Conservation (phyloP, 2,888 invertebrate species). For the Ormyrus pomaceus region DNA sequence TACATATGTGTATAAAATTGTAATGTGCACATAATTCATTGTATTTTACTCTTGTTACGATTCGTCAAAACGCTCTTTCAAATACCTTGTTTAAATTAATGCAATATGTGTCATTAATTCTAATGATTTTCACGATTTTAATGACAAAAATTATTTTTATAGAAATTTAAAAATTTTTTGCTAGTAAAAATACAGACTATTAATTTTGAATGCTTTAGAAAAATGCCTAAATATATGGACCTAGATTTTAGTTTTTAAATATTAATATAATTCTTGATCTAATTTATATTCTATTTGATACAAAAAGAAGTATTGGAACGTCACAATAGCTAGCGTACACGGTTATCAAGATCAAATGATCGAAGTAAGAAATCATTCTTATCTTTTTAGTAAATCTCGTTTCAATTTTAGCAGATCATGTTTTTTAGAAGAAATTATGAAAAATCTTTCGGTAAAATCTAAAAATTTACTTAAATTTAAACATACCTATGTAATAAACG, state of each 20-base stretch:
- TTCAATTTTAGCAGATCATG: conserved; percentile 24
- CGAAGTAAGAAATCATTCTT: conserved; percentile 19
- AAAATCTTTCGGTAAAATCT: conserved; percentile 18
- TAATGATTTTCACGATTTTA: conserved; percentile 21
- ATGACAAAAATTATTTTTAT: conserved; percentile 24
- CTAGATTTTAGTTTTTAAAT: conserved; percentile 3
- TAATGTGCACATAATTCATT: conserved; percentile 19
- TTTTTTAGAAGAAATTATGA: conserved; percentile 16
- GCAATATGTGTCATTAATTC: conserved; percentile 19
- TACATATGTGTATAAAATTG: conserved; percentile 30
- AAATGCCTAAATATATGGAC: conserved; percentile 24
- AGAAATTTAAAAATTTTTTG: conserved; percentile 8
- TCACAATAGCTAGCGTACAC: conserved; percentile 19
- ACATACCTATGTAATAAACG: conserved; percentile 46
- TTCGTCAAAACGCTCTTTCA: conserved; percentile 49
- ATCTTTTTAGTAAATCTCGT: conserved; percentile 4
- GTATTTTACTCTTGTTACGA: conserved; percentile 45
- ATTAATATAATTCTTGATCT: conserved; percentile 14
- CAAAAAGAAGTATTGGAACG: conserved; percentile 19
- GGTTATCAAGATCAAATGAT: conserved; percentile 28
- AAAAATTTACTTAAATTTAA: conserved; percentile 43
- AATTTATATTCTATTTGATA: background rate
- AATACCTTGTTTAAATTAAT: conserved; percentile 24
- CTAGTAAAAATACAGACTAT: conserved; percentile 35
- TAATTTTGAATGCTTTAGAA: conserved; percentile 5